These are phyloP conservation scores for Lepus townsendii DNA, from an alignment of 2,797 vertebrate genomes.

Conservation along the genomic window DNA sequence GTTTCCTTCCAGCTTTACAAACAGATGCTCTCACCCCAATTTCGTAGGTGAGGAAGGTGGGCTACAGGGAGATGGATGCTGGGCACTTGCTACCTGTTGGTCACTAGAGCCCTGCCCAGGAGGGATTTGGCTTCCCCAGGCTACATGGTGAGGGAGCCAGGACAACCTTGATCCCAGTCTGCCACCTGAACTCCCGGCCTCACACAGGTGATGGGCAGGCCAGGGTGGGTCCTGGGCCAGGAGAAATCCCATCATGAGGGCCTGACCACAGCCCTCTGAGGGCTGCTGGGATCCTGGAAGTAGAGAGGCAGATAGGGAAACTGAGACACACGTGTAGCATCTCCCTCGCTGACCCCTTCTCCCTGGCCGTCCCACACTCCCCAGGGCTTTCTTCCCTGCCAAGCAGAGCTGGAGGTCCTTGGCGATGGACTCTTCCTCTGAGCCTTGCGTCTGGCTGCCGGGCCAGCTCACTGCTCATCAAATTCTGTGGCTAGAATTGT, in stretches of 20 bases:
- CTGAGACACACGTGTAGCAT: not conserved
- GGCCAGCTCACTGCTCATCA: not conserved
- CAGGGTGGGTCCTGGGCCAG: not conserved
- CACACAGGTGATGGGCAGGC: not conserved
- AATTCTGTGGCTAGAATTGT: too few relatives aligned
- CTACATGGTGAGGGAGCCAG: too few relatives aligned
- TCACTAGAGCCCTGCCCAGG: not conserved
- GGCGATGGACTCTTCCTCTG: fast-evolving
- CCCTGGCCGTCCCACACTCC: not conserved
- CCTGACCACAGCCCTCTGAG: not conserved
- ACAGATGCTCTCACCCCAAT: too few relatives aligned
- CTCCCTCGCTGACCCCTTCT: not conserved
- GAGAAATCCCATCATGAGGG: not conserved
- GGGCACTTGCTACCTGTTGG: not conserved
- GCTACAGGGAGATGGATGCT: not conserved
- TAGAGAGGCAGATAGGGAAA: not conserved
- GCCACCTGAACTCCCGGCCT: not conserved
- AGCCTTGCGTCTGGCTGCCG: not conserved
- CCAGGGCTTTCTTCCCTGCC: not conserved
- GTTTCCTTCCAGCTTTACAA: not conserved
- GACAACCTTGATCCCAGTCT: not conserved
- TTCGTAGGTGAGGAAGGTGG: not conserved
- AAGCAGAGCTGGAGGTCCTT: not conserved
- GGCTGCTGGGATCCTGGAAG: not conserved
- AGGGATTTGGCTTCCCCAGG: not conserved